These are phyloP conservation scores for Agrotis puta DNA, from an alignment of 2,888 invertebrate species.

Conservation along the genomic window DNA sequence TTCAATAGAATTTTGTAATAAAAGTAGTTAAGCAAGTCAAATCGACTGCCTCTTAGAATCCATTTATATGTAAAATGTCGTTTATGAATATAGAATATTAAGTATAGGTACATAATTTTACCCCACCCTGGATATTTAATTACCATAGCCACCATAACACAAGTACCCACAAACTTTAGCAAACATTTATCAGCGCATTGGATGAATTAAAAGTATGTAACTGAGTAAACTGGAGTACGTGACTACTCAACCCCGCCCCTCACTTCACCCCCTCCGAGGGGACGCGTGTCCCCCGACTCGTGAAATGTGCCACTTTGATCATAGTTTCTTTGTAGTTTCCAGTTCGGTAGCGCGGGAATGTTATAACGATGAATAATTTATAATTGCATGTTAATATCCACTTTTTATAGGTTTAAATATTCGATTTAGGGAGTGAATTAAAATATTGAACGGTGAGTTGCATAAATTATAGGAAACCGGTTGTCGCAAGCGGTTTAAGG, in stretches of 20 bases:
- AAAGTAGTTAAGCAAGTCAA: too few species aligned
- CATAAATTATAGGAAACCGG: conserved; percentile 17
- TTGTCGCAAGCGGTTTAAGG: background rate
- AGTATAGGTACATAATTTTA: background rate
- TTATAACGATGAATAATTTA: conserved; percentile 61
- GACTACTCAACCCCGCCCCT: background rate
- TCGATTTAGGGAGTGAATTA: conserved; percentile 6
- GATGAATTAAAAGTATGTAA: conserved; percentile 59
- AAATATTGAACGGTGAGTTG: conserved; percentile 6
- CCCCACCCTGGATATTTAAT: background rate
- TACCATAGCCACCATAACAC: background rate
- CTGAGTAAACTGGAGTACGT: conserved; percentile 38
- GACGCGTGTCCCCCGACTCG: conserved; percentile 52
- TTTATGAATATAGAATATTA: background rate
- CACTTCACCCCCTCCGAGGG: background rate
- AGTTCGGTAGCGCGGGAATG: conserved; percentile 41
- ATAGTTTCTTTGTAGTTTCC: conserved; percentile 68
- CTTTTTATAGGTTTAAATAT: conserved; percentile 36
- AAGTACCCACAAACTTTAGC: conserved; percentile 8
- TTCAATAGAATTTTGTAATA: too few species aligned
- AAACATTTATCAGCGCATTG: conserved; percentile 35
- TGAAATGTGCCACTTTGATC: conserved; percentile 68
- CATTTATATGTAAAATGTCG: too few species aligned
- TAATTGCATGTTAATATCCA: conserved; percentile 57
- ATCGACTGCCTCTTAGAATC: too few species aligned